A percentile compares a stretch with the other conserved stretches of the same genome.
Conservation (phyloP, 2,113 vertebrate species). For the Alaudala cheleensis region DNA sequence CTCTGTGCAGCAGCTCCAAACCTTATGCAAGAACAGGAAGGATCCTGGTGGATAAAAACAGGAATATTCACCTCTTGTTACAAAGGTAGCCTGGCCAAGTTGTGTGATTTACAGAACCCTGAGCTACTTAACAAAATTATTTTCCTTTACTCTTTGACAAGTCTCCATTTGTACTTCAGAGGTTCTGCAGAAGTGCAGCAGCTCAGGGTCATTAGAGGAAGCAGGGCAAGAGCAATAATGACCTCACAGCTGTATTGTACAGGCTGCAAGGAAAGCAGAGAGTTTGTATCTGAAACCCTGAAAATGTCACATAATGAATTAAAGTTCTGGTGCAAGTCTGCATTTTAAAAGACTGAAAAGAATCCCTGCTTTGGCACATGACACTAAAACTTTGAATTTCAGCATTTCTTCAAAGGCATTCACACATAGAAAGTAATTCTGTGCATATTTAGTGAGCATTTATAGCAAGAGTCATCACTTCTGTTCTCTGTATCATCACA, state of each 20-base stretch:
- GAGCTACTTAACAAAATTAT: not conserved
- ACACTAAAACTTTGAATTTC: not conserved
- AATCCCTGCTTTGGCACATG: not conserved
- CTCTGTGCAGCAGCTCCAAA: not conserved
- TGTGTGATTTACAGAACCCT: not conserved
- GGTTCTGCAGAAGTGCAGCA: not conserved
- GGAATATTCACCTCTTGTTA: not conserved
- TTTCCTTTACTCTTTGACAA: not conserved
- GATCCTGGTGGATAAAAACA: not conserved
- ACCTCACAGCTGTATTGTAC: not conserved
- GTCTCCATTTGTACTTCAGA: not conserved
- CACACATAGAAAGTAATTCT: not conserved
- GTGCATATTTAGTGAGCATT: not conserved
- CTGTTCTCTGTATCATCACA: not conserved
- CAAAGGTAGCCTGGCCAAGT: not conserved
- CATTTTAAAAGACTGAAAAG: not conserved
- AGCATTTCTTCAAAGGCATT: not conserved
- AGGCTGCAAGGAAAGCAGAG: not conserved
- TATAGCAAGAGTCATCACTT: not conserved
- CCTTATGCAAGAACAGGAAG: not conserved
- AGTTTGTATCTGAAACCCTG: not conserved
- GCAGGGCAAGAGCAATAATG: not conserved
- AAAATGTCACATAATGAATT: not conserved
- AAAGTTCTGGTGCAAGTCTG: not conserved
- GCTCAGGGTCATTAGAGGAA: not conserved